Evolutionary conservation across 2,797 vertebrate species (phyloP).

Genomic region (Glossophaga mutica): DNA sequence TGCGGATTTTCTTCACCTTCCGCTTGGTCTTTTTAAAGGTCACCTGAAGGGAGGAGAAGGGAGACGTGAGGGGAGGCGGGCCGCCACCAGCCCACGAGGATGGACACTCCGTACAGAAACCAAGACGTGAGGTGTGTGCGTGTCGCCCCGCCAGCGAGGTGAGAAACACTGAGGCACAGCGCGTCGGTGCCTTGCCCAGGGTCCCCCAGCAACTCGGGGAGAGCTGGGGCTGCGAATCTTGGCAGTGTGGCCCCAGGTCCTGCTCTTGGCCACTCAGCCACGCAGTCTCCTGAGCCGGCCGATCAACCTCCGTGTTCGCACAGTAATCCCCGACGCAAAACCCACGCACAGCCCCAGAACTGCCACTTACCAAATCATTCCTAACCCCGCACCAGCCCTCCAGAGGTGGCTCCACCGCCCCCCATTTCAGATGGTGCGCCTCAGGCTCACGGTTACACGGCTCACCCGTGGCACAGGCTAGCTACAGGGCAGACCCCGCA

Average conservation of each 20-base stretch:
- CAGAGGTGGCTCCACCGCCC: rapidly evolving
- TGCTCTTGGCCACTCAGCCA: background rate
- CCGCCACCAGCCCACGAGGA: rapidly evolving
- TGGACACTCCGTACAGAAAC: rapidly evolving
- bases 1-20: constrained; percentile 90
- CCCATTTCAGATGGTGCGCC: background rate
- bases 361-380: rapidly evolving
- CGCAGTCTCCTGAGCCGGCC: rapidly evolving
- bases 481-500: rapidly evolving
- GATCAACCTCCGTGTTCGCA: background rate
- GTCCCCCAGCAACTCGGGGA: background rate
- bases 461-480: background rate
- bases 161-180: background rate
- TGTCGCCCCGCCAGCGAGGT: background rate
- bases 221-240: background rate
- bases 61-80: rapidly evolving
- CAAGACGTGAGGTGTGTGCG: rapidly evolving
- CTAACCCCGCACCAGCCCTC: background rate
- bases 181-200: background rate
- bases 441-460: background rate
- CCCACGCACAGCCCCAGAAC: rapidly evolving
- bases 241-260: background rate
- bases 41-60: constrained; percentile 61
- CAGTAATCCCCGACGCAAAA: background rate
- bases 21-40: constrained; percentile 92